These are phyloP conservation scores for Ephestia elutella DNA, from an alignment of 1,140 invertebrate genomes.

Conservation along the genomic window DNA sequence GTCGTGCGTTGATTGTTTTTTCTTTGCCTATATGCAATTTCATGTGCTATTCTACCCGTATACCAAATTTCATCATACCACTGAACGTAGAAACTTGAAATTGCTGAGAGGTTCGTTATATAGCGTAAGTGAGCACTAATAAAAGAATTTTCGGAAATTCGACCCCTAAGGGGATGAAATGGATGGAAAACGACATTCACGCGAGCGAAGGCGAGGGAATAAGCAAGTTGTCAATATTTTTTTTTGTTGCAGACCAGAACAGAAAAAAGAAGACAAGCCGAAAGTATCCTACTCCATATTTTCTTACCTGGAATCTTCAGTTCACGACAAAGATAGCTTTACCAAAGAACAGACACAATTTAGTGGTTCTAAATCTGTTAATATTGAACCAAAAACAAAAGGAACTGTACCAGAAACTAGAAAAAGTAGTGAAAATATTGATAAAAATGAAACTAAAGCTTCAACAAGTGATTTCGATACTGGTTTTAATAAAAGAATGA, in stretches of 20 bases:
- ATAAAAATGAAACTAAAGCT: conserved; percentile 9
- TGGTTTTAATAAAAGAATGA: conserved; percentile 56
- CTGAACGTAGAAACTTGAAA: no score
- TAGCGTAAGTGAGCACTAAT: no score
- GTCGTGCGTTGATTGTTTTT: no score
- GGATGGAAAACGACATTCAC: no score
- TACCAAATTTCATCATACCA: no score
- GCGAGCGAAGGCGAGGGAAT: no score
- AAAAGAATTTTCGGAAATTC: no score
- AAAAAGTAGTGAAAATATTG: background rate
- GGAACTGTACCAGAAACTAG: conserved; percentile 7
- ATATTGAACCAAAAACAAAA: conserved; percentile 12
- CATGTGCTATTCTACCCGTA: no score
- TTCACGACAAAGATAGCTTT: conserved; percentile 75
- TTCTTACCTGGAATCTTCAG: conserved; percentile 79
- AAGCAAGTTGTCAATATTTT: no score
- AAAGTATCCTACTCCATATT: conserved; percentile 83
- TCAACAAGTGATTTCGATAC: conserved; percentile 16
- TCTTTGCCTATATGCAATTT: no score
- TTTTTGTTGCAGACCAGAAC: conserved; percentile 41
- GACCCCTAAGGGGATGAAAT: no score
- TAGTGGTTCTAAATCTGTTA: conserved; percentile 55
- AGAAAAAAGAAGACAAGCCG: conserved; percentile 69
- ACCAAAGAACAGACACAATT: conserved; percentile 67
- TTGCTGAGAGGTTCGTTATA: no score